phyloP scores from a whole-genome alignment of 2,888 invertebrate species.

The Amblyteles armatorius region DNA sequence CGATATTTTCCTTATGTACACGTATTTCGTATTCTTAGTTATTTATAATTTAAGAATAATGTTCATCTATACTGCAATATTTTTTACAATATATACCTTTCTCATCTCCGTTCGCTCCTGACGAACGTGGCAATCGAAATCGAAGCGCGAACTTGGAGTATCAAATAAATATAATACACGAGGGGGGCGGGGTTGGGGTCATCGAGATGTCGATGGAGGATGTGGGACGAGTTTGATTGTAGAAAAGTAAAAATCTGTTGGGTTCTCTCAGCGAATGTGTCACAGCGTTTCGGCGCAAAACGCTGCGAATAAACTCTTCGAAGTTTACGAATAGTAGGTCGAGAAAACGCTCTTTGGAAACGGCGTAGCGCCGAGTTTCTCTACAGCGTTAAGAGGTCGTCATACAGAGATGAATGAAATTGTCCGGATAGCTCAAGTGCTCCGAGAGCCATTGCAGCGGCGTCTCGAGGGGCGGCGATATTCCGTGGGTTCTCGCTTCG shows the following conservation, averaged over 20 bases:
- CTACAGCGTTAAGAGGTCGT: conserved; percentile 76
- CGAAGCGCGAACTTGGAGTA: conserved; percentile 53
- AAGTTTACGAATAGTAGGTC: conserved; percentile 46
- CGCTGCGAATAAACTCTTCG: conserved; percentile 35
- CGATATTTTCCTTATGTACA: conserved; percentile 54
- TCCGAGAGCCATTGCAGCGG: conserved; percentile 99
- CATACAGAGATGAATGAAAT: conserved; percentile 96
- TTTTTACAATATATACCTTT: conserved; percentile 48
- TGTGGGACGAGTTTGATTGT: conserved; percentile 54
- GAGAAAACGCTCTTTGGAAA: conserved; percentile 16
- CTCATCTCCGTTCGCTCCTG: conserved; percentile 22
- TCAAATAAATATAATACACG: conserved; percentile 64
- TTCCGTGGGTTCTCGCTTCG: conserved; percentile 94
- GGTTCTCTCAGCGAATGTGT: conserved; percentile 48
- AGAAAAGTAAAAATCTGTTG: conserved; percentile 73
- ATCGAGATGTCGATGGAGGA: conserved; percentile 5
- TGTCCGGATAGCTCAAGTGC: conserved; percentile 99
- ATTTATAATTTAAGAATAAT: conserved; percentile 39
- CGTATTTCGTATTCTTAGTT: conserved; percentile 47
- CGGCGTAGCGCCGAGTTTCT: conserved; percentile 10
- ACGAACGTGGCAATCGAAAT: conserved; percentile 34
- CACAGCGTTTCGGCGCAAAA: conserved; percentile 3
- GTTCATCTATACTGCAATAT: conserved; percentile 33
- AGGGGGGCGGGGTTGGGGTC: neutral
- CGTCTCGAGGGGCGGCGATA: conserved; percentile 93